Percentiles rank a stretch among this genome's conserved stretches.
These are phyloP conservation scores for Salvelinus alpinus DNA, from an alignment of 2,113 vertebrate species.

Conservation along the genomic window DNA sequence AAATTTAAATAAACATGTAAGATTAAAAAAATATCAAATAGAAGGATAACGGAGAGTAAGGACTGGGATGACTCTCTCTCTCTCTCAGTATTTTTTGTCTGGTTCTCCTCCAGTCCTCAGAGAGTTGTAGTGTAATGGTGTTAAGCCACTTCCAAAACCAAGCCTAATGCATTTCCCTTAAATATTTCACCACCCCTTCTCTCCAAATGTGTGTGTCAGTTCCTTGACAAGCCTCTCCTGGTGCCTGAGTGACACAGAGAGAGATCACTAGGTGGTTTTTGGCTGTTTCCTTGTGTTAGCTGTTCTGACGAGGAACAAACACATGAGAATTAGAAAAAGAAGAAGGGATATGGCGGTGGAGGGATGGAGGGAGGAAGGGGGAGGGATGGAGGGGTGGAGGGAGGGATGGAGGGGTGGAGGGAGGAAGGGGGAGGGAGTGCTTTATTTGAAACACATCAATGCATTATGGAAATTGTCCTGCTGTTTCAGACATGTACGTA, in stretches of 20 bases:
- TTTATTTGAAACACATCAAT: conserved; percentile 24
- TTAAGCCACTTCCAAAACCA: conserved; percentile 42
- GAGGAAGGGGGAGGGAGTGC: conserved; percentile 24
- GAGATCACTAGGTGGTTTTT: too few species aligned
- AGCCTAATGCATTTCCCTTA: conserved; percentile 71
- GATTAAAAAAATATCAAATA: too few species aligned
- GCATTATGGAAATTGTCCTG: not conserved
- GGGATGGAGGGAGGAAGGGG: not conserved
- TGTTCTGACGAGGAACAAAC: too few species aligned
- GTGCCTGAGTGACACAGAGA: too few species aligned
- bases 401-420: conserved; percentile 1
- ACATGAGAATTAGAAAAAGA: not conserved
- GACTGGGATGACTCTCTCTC: too few species aligned
- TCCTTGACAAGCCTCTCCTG: too few species aligned
- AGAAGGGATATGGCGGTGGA: not conserved
- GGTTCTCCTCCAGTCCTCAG: conserved; percentile 30
- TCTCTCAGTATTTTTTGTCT: not conserved
- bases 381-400: not conserved
- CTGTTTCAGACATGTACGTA: not conserved
- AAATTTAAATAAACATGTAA: too few species aligned
- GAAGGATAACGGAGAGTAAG: too few species aligned
- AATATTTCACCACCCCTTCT: too few species aligned
- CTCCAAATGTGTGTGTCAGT: too few species aligned
- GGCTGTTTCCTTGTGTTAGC: too few species aligned
- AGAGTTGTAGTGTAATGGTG: conserved; percentile 35